phyloP scores from a whole-genome alignment of 2,113 vertebrate genomes.

The Hepsetus odoe region DNA sequence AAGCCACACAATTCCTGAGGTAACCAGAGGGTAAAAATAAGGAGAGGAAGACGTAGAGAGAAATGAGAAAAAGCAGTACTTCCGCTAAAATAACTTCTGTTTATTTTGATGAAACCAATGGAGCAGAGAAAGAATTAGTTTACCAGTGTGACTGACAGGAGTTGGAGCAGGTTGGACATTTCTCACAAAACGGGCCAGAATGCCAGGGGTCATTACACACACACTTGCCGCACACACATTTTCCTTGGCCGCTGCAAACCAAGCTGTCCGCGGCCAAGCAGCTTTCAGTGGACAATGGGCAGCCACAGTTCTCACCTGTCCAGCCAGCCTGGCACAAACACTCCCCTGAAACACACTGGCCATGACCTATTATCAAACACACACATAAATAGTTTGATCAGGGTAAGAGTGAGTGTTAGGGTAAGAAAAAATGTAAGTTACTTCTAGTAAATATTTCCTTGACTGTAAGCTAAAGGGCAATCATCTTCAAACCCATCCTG shows the following conservation, averaged over 20 bases:
- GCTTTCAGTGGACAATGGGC: conserved; percentile 75
- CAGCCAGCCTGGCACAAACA: conserved; percentile 86
- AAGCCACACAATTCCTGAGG: conserved; percentile 86
- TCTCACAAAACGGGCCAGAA: conserved; percentile 88
- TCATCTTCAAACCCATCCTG: too few relatives aligned
- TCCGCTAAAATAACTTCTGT: too few relatives aligned
- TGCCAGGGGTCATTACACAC: conserved; percentile 81
- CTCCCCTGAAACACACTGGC: conserved; percentile 84
- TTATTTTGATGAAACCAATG: background rate
- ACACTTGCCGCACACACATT: conserved; percentile 88
- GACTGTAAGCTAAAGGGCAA: too few relatives aligned
- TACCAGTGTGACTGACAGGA: conserved; percentile 89
- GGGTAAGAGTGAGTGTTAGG: too few relatives aligned
- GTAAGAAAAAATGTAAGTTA: too few relatives aligned
- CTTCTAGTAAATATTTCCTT: too few relatives aligned
- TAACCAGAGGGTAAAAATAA: conserved; percentile 15
- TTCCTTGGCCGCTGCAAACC: conserved; percentile 87
- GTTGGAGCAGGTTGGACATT: conserved; percentile 83
- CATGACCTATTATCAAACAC: conserved; percentile 77
- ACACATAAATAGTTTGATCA: too few relatives aligned
- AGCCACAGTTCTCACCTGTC: conserved; percentile 89
- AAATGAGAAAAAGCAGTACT: background rate
- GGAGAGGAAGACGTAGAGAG: background rate
- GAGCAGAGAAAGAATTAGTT: background rate
- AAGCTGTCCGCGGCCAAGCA: conserved; percentile 82